Evolutionary conservation across 2,888 invertebrate genomes (phyloP).

Genomic region (Mycalesis mineus): DNA sequence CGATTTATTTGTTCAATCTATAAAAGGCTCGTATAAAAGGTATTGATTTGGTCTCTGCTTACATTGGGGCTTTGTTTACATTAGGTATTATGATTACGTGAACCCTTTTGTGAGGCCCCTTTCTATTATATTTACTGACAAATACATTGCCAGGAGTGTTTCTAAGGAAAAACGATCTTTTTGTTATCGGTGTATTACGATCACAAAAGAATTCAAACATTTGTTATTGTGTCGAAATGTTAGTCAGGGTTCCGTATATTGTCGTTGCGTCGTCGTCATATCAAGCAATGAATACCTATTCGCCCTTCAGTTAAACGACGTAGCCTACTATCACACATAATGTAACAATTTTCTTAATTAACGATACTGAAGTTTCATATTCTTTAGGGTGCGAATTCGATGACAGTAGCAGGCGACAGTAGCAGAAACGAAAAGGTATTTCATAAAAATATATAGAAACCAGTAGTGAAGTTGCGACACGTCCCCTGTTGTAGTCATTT

Average conservation of each 20-base stretch:
- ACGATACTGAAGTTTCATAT: too few species aligned
- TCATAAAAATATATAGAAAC: too few species aligned
- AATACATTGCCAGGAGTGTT: slow-evolving; percentile 5
- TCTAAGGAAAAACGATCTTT: background rate
- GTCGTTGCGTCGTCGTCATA: too few species aligned
- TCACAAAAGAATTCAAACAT: background rate
- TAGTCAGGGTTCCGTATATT: background rate
- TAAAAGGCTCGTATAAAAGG: background rate
- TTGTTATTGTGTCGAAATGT: background rate
- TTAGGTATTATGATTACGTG: slow-evolving; percentile 5
- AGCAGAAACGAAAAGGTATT: too few species aligned
- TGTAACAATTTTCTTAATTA: too few species aligned
- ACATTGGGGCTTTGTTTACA: background rate
- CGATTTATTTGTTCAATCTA: slow-evolving; percentile 1
- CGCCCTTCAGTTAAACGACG: too few species aligned
- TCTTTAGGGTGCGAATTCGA: too few species aligned
- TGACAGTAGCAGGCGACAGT: too few species aligned
- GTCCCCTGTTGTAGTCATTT: too few species aligned
- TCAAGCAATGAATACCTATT: too few species aligned
- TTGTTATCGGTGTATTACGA: background rate
- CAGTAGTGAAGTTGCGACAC: too few species aligned
- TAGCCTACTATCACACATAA: too few species aligned
- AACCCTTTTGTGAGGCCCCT: slow-evolving; percentile 1
- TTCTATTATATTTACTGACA: slow-evolving; percentile 10
- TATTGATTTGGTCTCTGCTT: background rate